Evolutionary conservation across 2,797 vertebrate genomes (phyloP), one percentile per base, ranked within the genome.

Genomic region (Pipistrellus pygmaeus): DNA sequence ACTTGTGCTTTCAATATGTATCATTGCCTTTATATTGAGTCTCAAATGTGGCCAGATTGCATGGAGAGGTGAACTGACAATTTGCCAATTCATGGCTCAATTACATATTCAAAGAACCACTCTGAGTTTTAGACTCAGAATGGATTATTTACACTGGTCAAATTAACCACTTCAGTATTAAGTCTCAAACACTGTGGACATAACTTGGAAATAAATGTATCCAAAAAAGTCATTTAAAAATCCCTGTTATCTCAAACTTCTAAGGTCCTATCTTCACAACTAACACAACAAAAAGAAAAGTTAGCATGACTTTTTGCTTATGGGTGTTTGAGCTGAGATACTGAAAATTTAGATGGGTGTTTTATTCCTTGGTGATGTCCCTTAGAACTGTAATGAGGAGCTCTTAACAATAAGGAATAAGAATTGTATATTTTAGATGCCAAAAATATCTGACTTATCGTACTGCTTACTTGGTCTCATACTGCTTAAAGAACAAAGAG

Each of bases 401-500:
- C 80, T 76, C 85, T 97, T 96, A 91, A 96, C 96, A 96, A 96
- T 89, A 82, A 97, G 92, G 86, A 97, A 93, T 94, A 86, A 93
- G 92, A 97, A 95, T 96, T 97, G 93, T 96, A 87, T 94, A 86
- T 91, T 98, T 91, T 88, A 94, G 93, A 94, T 97, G 95, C 55
- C 96, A 98, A 98, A 96, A 41, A 96, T 92, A 97, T 97, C 90
- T 97, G 71, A 93, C 87, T 98, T 97, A 68, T 98, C 75, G 69
- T 71, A 94, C 83, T 89, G 92, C 69, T 97, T 98, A 97, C 96
- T 80, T 92, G 57, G 92, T 97, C 73, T 97, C 72, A 75, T 73
- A 94, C 88, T 93, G 90, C 73, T 96, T 98, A 97, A 96, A 95
- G 96, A 97, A 95, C 95, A 94, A 69, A 85, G 64, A 97, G 85